A percentile compares a stretch with the other conserved stretches of the same genome.
Evolutionary conservation across 2,113 vertebrate species (phyloP).

Genomic region (Lamprologus tigripictilis): DNA sequence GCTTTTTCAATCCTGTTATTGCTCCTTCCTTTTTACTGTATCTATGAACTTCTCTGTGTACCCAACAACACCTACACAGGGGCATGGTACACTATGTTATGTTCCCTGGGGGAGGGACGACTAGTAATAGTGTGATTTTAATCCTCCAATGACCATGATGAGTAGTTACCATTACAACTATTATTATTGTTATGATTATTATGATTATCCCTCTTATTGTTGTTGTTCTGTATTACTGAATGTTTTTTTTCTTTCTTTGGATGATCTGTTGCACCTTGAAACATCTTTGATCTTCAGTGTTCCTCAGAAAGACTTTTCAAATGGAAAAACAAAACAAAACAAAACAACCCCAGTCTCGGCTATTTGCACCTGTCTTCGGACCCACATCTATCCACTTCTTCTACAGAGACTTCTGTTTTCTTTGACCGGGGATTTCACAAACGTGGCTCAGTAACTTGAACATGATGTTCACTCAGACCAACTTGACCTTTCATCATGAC

Average conservation of each 20-base stretch:
- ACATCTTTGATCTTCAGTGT: slow-evolving; percentile 35
- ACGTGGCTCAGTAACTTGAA: slow-evolving; percentile 16
- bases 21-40: slow-evolving; percentile 43
- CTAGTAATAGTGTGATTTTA: slow-evolving; percentile 49
- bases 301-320: slow-evolving; percentile 50
- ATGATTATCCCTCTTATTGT: slow-evolving; percentile 59
- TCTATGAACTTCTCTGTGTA: slow-evolving; percentile 48
- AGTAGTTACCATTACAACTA: slow-evolving; percentile 62
- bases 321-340: not conserved
- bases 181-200: slow-evolving; percentile 61
- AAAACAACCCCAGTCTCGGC: not conserved
- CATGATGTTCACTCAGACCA: slow-evolving; percentile 19
- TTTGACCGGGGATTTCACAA: slow-evolving; percentile 23
- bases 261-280: slow-evolving; percentile 48
- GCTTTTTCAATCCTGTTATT: slow-evolving; percentile 36
- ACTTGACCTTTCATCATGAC: slow-evolving; percentile 8
- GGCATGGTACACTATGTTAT: slow-evolving; percentile 46
- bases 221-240: slow-evolving; percentile 59
- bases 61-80: slow-evolving; percentile 29
- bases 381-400: not conserved
- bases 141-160: slow-evolving; percentile 51
- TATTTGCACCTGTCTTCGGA: not conserved
- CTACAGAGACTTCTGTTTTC: slow-evolving; percentile 8
- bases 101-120: slow-evolving; percentile 32
- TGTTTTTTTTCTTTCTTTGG: slow-evolving; percentile 61